Evolutionary conservation across 2,797 vertebrate genomes (phyloP), one percentile per base, ranked within the genome.

Genomic region (Cuniculus paca): DNA sequence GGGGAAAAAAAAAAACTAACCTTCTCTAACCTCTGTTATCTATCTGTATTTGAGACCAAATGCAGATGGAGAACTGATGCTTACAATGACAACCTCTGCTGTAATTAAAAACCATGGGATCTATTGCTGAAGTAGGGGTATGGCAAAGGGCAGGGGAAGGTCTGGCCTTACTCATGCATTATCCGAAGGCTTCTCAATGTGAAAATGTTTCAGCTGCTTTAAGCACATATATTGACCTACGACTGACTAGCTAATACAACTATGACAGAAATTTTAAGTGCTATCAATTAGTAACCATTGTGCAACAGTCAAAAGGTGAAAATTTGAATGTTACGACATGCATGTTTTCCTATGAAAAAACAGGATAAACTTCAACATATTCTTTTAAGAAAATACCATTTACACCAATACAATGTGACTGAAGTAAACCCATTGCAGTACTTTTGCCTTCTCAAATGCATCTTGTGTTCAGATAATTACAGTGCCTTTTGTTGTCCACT

Each of bases 71-170:
- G 74, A 96, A 86, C 90, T 96, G 72, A 96, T 97, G 94, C 96
- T 75, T 60, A 24, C 34, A 88, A 39, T 90, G 96, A 80, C 94
- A 97, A 79, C 50, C 88, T 96, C 81, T 48, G 36, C 45, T 88
- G 52, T 97, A 97, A 97, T 97, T 97, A 93, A 94, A 97, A 97
- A 83, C 74, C 87, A 92, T 34, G 81, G 92, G 31, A 79, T 96
- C 96, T 86, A 5, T 96, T 92, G 93, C 94, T 63, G 72, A 95
- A 97, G 89, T 17, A 95, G 78, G 34, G 42, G 34, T 45, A 24
- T 36, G 48, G 16, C 89, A 93, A 88, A 94, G 93, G 74, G 82
- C 70, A 90, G 65, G 6, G 54, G 20, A 79, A 72, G 11, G 50
- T 50, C 80, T 89, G 39, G 68, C 45, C 54, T 72, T 89, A 80